These are phyloP conservation scores for Chrosomus eos DNA, from an alignment of 2,797 vertebrate species.

Conservation along the genomic window DNA sequence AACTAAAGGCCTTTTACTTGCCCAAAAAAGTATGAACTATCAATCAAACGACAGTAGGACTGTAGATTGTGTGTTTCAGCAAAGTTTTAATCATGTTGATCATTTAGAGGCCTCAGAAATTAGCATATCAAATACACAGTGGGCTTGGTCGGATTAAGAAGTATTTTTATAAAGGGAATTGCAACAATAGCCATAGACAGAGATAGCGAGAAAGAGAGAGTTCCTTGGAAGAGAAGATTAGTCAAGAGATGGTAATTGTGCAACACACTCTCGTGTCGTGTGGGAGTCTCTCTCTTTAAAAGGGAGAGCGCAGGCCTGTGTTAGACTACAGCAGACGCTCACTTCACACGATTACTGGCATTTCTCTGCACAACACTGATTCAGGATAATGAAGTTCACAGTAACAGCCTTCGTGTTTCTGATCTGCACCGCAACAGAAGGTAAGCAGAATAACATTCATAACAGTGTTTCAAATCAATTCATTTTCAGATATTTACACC, in stretches of 20 bases:
- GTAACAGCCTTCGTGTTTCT: neutral
- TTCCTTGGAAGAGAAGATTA: no score
- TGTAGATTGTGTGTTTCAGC: neutral
- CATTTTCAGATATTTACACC: neutral
- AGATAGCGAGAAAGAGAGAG: no score
- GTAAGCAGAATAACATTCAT: slow-evolving; percentile 7
- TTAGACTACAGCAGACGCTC: neutral
- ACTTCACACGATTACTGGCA: no score
- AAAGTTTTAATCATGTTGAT: neutral
- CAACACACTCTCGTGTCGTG: neutral
- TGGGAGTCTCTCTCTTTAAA: neutral
- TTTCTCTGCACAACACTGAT: neutral
- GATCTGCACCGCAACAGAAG: slow-evolving; percentile 1
- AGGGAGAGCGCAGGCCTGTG: neutral
- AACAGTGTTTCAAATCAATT: neutral
- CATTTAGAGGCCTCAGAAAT: no score
- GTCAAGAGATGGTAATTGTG: neutral
- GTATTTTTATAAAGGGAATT: no score
- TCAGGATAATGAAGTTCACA: neutral
- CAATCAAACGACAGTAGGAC: no score
- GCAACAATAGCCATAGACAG: no score
- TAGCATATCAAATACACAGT: no score
- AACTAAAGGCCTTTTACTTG: neutral
- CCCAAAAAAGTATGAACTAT: neutral
- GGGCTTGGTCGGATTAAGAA: no score